Conservation (phyloP, 2,888 invertebrate genomes). For the Dynastes hyllus region DNA sequence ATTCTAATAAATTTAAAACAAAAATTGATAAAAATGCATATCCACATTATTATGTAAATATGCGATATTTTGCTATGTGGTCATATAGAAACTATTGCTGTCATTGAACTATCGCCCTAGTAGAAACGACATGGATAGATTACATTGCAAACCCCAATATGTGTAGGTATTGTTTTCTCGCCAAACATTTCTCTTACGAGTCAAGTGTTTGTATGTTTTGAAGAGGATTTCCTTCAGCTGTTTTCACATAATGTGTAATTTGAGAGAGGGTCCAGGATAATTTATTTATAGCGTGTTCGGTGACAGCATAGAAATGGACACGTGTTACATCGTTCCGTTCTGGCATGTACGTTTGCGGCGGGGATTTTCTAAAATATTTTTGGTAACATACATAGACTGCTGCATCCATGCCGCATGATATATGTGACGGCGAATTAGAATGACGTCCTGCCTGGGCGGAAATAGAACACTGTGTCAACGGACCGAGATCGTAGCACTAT, state of each 20-base stretch:
- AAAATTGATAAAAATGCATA: too few species aligned
- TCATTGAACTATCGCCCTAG: too few species aligned
- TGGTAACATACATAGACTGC: constrained; percentile 9
- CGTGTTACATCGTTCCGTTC: constrained; percentile 34
- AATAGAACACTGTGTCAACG: constrained; percentile 58
- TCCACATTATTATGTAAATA: too few species aligned
- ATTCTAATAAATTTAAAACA: too few species aligned
- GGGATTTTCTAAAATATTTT: constrained; percentile 46
- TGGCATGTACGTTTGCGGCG: constrained; percentile 9
- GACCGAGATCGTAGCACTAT: constrained; percentile 53
- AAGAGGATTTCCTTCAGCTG: constrained; percentile 48
- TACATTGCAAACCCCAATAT: too few species aligned
- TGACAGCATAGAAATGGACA: constrained; percentile 43
- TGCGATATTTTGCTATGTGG: too few species aligned
- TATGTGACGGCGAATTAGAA: constrained; percentile 52
- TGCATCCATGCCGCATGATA: constrained; percentile 33
- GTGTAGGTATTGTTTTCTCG: neutral
- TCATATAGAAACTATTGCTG: too few species aligned
- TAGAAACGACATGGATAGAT: too few species aligned
- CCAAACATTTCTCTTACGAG: constrained; percentile 31
- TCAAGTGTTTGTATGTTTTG: constrained; percentile 42
- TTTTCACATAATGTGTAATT: constrained; percentile 39
- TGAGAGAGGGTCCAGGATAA: constrained; percentile 30
- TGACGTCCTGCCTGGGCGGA: constrained; percentile 52
- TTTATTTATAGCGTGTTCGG: constrained; percentile 40